Evolutionary conservation across 2,113 vertebrate species (phyloP), one percentile per base, ranked within the genome.

Genomic region (Polypterus bichir): DNA sequence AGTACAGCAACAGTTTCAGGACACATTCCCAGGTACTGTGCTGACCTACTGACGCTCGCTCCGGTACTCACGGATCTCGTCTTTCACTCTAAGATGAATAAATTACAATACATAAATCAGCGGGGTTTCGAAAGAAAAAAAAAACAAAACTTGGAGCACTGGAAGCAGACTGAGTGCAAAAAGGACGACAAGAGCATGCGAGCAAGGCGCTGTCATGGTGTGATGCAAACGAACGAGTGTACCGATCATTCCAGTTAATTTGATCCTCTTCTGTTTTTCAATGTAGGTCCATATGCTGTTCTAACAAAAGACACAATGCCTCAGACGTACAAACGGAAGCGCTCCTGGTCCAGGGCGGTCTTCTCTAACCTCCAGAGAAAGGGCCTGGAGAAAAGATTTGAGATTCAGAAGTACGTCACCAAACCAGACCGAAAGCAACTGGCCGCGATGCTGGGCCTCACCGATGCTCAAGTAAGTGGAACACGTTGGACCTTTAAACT

Each of bases 361-460:
- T 99, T 99, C 71, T 99, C 96, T 55, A 99, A 99, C 68, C 84
- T 99, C 60, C 96, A 99, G 80, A 90, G 96, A 57, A 99, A 99
- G 74, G 96, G 96, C 7, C 86, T 99, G 62, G 96, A 99, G 77
- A 99, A 99, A 64, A 83, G 96, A 44, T 99, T 99, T 49, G 96
- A 99, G 78, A 96, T 99, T 56, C 96, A 99, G 78, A 99, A 99
- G 65, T 99, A 99, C 0, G 96, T 99, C 79, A 99, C 96, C 74
- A 99, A 99, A 70, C 96, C 96, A 0, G 96, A 99, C 83, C 80
- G 96, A 74, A 99, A 99, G 66, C 96, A 99, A 72, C 83, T 99
- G 73, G 96, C 96, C 0, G 96, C 96, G 0, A 99, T 99, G 96
- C 79, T 99, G 65, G 96, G 96, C 4, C 88, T 99, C 59, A 99